Base-by-base conservation (phyloP, 2,888 invertebrate genomes). In the Glyphotaelius pellucidus region DNA sequence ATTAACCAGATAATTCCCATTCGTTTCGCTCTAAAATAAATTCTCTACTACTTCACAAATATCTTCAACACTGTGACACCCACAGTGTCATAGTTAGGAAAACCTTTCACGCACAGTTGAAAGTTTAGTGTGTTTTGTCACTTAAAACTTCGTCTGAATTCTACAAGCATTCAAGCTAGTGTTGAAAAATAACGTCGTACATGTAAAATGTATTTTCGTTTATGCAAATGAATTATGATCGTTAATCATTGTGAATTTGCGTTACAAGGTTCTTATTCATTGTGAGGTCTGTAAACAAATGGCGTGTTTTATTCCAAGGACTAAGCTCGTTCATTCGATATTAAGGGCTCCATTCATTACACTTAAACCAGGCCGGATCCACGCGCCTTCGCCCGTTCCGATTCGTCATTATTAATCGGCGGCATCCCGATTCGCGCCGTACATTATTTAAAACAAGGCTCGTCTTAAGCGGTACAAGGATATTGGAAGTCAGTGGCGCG, bases 381-480 rank as follows among this genome's bases (percentile, higher is more conserved):
- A 79, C 79, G 88, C 32, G 31, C 79, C 67, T 67, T 67, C 67
- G n/a, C 25, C 67, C 67, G 67, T 86, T 47, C 88, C 79, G 88
- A 89, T 80, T 89, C 88, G 88, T 89, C 88, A 89, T 80, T 89
- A 80, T 89, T 89, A 80, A 89, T 89, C 35, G 88, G 30, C 38
- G 88, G 35, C 38, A 80, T 89, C 79, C n/a, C 79, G n/a, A 89
- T 9, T 80, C 7, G 30, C 87, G 67, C 32, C 88, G 88, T 32
- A 25, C 25, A 67, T 67, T 67, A n/a, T 67, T 67, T 67, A 67
- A 67, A 67, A 67, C 67, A 25, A 67, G 67, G 25, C n/a, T n/a
- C 80, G n/a, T 89, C 52, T 47, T 79, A 89, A 38, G 88, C 88
- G 88, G 30, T 83, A 38, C 35, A 67, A 67, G 67, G 5, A 67